Evolutionary conservation across 2,888 invertebrate genomes (phyloP).

Genomic region (Muscina levida): DNA sequence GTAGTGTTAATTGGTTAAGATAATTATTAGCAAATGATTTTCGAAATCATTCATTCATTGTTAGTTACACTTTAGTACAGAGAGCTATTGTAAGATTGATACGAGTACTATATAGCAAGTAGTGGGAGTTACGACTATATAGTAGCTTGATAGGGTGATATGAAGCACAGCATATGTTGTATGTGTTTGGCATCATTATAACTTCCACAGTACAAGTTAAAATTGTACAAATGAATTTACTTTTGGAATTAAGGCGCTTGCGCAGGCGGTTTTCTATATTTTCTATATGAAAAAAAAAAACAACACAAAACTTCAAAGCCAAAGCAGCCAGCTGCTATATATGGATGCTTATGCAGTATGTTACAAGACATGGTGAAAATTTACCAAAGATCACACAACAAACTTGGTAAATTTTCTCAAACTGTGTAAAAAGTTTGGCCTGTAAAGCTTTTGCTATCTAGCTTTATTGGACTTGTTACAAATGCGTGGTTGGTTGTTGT

Average conservation of each 20-base stretch:
- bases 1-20: too few species aligned
- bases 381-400: slow-evolving; percentile 19
- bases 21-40: too few species aligned
- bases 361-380: too few species aligned
- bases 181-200: too few species aligned
- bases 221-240: too few species aligned
- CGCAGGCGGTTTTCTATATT: slow-evolving; percentile 26
- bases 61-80: slow-evolving; percentile 62
- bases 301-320: too few species aligned
- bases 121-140: background rate
- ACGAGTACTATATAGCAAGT: background rate
- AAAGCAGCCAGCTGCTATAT: too few species aligned
- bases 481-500: too few species aligned
- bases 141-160: background rate
- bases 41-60: slow-evolving; percentile 33
- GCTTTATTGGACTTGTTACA: slow-evolving; percentile 48
- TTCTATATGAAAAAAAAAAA: too few species aligned
- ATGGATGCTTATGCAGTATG: too few species aligned
- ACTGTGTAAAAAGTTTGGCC: slow-evolving; percentile 44
- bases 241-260: too few species aligned
- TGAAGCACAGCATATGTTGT: slow-evolving; percentile 26
- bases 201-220: too few species aligned
- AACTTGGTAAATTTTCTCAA: slow-evolving; percentile 35
- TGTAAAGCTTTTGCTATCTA: slow-evolving; percentile 8
- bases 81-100: slow-evolving; percentile 55